These are phyloP conservation scores for Noctua comes DNA, from an alignment of 2,888 invertebrate species.

Conservation along the genomic window DNA sequence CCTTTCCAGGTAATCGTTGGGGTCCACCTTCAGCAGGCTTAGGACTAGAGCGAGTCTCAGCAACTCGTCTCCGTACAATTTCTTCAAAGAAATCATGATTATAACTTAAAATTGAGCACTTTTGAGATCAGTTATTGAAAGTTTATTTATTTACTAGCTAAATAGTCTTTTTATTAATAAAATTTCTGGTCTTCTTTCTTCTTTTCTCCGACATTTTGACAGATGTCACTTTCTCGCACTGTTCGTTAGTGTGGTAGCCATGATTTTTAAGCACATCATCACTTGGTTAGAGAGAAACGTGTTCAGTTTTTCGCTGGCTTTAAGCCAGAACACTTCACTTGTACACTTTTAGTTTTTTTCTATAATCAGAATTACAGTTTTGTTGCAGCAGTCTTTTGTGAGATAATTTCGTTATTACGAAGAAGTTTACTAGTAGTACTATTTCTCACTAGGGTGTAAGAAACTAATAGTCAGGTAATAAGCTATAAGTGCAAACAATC, in stretches of 20 bases:
- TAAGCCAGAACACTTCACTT: constrained; percentile 51
- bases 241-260: constrained; percentile 37
- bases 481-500: constrained; percentile 32
- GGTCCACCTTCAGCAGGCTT: constrained; percentile 94
- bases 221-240: constrained; percentile 75
- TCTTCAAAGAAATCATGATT: constrained; percentile 94
- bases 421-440: constrained; percentile 7
- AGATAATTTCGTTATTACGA: background rate
- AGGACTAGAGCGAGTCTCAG: constrained; percentile 95
- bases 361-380: constrained; percentile 48
- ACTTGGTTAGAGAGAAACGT: constrained; percentile 35
- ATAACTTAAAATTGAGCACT: constrained; percentile 67
- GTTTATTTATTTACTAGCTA: constrained; percentile 41
- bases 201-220: constrained; percentile 87
- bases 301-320: constrained; percentile 50
- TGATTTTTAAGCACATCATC: constrained; percentile 53
- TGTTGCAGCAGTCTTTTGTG: constrained; percentile 59
- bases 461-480: background rate
- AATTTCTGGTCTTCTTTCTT: constrained; percentile 78
- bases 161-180: constrained; percentile 63
- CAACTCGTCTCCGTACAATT: constrained; percentile 95
- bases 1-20: constrained; percentile 92
- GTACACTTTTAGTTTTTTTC: constrained; percentile 43
- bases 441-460: background rate
- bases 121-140: constrained; percentile 62